Percentiles rank a stretch among this genome's conserved stretches.
phyloP scores from a whole-genome alignment of 2,888 invertebrate species.

The Ephialtes manifestator region DNA sequence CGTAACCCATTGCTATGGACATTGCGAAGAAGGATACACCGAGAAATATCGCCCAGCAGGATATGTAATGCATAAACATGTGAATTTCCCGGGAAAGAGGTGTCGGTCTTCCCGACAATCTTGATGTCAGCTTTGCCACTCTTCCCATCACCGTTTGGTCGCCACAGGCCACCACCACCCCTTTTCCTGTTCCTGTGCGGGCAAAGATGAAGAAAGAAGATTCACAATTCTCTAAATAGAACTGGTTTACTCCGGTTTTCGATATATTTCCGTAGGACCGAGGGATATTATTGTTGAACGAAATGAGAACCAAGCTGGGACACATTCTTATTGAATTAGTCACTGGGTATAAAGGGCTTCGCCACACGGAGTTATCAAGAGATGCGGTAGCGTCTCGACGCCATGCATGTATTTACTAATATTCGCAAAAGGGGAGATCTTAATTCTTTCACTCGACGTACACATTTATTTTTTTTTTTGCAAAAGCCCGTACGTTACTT shows the following conservation, averaged over 20 bases:
- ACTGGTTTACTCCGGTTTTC: conserved; percentile 50
- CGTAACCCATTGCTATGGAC: conserved; percentile 89
- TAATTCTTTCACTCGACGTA: background rate
- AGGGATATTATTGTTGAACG: background rate
- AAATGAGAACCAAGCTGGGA: background rate
- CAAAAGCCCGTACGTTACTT: too few species aligned
- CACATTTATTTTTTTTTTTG: background rate
- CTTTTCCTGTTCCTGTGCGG: conserved; percentile 85
- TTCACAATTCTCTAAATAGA: background rate
- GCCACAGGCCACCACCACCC: conserved; percentile 89
- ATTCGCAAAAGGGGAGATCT: background rate
- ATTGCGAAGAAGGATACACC: conserved; percentile 91
- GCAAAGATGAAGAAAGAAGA: conserved; percentile 1
- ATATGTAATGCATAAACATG: conserved; percentile 91
- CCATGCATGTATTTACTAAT: too few species aligned
- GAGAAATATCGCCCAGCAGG: conserved; percentile 89
- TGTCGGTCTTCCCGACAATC: conserved; percentile 89
- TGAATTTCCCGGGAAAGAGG: conserved; percentile 93
- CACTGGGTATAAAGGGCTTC: conserved; percentile 9
- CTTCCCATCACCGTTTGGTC: conserved; percentile 91
- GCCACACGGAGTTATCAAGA: background rate
- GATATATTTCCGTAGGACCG: conserved; percentile 1
- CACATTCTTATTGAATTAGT: conserved; percentile 27
- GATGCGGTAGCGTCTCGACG: too few species aligned
- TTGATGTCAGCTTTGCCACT: conserved; percentile 90